These are phyloP conservation scores for Meandrusa payeni DNA, from an alignment of 2,888 invertebrate species.

Conservation along the genomic window DNA sequence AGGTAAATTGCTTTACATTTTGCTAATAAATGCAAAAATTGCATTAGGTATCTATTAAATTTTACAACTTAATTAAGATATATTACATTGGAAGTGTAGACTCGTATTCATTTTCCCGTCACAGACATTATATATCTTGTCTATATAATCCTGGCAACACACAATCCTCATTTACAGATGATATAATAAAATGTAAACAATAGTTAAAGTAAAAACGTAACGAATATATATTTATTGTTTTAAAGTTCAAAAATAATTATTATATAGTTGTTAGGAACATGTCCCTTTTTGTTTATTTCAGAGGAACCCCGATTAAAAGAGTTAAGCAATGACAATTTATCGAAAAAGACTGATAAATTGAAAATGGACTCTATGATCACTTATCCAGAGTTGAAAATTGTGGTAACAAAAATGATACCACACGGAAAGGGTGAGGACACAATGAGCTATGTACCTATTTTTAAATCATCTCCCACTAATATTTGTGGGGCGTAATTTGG, in stretches of 20 bases:
- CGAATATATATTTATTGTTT: no score
- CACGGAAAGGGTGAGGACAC: constrained; percentile 60
- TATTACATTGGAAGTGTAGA: no score
- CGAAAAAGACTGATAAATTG: constrained; percentile 37
- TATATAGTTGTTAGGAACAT: constrained; percentile 10
- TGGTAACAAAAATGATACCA: constrained; percentile 69
- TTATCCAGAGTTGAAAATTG: constrained; percentile 71
- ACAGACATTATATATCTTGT: no score
- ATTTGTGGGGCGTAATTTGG: constrained; percentile 11
- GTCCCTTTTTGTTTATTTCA: constrained; percentile 50
- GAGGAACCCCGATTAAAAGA: constrained; percentile 48
- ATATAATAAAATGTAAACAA: no score
- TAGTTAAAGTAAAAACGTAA: no score
- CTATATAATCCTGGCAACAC: no score
- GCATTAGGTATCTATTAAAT: no score
- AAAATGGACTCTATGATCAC: constrained; percentile 42
- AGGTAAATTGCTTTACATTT: constrained; percentile 42
- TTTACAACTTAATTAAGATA: no score
- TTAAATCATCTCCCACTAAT: constrained; percentile 10
- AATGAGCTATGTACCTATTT: constrained; percentile 7
- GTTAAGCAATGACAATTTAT: constrained; percentile 46
- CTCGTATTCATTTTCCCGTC: no score
- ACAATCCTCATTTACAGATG: no score
- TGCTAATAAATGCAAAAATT: no score
- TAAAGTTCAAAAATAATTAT: constrained; percentile 1